Percentiles rank a stretch among this genome's conserved stretches.
Evolutionary conservation across 2,888 invertebrate genomes (phyloP).

Genomic region (Yponomeuta sedellus): DNA sequence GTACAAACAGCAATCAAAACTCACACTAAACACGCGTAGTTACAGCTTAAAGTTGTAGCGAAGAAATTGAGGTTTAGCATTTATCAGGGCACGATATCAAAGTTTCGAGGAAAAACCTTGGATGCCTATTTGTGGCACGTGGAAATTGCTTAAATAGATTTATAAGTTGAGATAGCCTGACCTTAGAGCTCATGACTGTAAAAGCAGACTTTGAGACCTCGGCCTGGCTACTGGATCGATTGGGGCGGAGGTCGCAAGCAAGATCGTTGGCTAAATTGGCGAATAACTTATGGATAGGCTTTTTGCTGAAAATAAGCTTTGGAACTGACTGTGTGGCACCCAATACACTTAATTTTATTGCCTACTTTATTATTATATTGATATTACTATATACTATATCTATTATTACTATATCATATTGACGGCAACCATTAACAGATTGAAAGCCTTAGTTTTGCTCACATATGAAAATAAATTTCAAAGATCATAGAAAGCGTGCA

Average conservation of each 20-base stretch:
- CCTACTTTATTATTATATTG: no score
- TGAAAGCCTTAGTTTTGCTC: no score
- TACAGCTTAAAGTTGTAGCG: no score
- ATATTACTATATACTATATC: no score
- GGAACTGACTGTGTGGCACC: background rate
- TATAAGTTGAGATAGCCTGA: background rate
- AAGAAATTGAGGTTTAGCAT: background rate
- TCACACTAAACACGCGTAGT: background rate
- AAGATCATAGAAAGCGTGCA: no score
- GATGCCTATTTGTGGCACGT: background rate
- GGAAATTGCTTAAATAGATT: background rate
- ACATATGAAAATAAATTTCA: no score
- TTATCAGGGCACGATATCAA: background rate
- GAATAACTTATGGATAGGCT: slow-evolving; percentile 41
- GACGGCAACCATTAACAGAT: no score
- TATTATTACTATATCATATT: no score
- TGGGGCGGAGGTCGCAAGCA: slow-evolving; percentile 47
- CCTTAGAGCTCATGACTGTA: slow-evolving; percentile 29
- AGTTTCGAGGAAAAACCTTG: background rate
- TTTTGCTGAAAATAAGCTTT: background rate
- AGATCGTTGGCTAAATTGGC: slow-evolving; percentile 52
- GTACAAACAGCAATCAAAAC: background rate
- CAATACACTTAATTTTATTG: background rate
- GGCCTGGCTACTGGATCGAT: slow-evolving; percentile 39
- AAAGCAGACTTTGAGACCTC: slow-evolving; percentile 35